phyloP scores from a whole-genome alignment of 2,888 invertebrate genomes.

The Andrena dorsata region DNA sequence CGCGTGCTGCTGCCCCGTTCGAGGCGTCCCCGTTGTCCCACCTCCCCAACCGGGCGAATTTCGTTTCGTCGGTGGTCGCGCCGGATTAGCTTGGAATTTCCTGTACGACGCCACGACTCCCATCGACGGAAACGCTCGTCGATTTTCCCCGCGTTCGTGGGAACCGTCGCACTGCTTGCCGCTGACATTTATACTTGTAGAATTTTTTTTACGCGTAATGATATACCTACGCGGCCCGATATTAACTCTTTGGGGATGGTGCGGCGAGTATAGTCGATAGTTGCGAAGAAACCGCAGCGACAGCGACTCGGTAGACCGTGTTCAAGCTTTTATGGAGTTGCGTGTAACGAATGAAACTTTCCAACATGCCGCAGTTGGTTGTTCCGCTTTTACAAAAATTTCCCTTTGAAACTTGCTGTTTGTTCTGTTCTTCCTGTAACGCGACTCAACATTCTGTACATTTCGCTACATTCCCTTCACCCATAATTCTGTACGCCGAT shows the following conservation, averaged over 20 bases:
- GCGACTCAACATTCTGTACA: too few relatives aligned
- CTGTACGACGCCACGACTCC: slow-evolving; percentile 14
- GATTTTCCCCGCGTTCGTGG: slow-evolving; percentile 6
- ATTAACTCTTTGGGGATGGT: background rate
- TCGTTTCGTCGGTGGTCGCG: slow-evolving; percentile 46
- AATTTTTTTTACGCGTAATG: background rate
- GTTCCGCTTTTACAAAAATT: background rate
- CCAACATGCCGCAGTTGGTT: background rate
- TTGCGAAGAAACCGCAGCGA: background rate
- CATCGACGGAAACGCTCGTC: slow-evolving; percentile 7
- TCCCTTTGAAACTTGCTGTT: background rate
- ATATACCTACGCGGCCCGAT: background rate
- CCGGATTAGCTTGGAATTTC: slow-evolving; percentile 35
- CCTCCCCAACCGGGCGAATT: slow-evolving; percentile 31
- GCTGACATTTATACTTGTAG: background rate
- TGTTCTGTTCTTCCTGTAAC: background rate
- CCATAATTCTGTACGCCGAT: background rate
- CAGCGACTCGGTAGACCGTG: background rate
- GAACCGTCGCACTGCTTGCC: background rate
- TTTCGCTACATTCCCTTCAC: background rate
- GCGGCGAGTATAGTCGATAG: too few relatives aligned
- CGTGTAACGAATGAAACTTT: background rate
- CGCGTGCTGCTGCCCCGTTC: slow-evolving; percentile 45
- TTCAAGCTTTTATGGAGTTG: background rate
- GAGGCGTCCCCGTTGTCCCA: slow-evolving; percentile 19